Evolutionary conservation across 2,113 vertebrate genomes (phyloP).

Genomic region (Ia io): DNA sequence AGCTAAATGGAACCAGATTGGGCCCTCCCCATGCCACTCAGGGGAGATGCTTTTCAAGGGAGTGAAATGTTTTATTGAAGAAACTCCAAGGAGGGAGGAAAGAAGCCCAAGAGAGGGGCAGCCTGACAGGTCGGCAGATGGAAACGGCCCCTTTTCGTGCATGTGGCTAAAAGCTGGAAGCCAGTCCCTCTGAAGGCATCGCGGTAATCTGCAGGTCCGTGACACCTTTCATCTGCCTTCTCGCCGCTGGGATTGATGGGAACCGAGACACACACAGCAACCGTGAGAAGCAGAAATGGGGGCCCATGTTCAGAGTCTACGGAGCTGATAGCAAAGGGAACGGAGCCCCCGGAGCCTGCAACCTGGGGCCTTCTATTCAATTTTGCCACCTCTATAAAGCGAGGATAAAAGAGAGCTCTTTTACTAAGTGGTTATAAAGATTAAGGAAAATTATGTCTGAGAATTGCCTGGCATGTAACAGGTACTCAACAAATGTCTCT

Average conservation of each 20-base stretch:
- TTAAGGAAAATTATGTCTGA: not conserved
- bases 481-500: not conserved
- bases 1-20: conserved; percentile 67
- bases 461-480: not conserved
- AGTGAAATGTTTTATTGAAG: conserved; percentile 68
- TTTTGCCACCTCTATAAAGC: not conserved
- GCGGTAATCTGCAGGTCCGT: not conserved
- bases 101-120: not conserved
- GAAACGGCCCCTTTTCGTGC: not conserved
- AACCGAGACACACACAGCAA: not conserved
- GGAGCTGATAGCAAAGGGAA: not conserved
- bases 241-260: not conserved
- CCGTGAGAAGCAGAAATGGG: not conserved
- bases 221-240: conserved; percentile 28
- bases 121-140: conserved; percentile 44
- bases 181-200: conserved; percentile 11
- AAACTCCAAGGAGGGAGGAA: conserved; percentile 50
- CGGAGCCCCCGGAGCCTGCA: not conserved
- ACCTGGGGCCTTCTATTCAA: not conserved
- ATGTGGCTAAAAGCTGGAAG: conserved; percentile 67
- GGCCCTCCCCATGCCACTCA: conserved; percentile 24
- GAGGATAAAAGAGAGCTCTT: not conserved
- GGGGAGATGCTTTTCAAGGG: conserved; percentile 60
- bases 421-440: not conserved
- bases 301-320: not conserved